Evolutionary conservation across 2,113 vertebrate species (phyloP).

Genomic region (Panurus biarmicus): DNA sequence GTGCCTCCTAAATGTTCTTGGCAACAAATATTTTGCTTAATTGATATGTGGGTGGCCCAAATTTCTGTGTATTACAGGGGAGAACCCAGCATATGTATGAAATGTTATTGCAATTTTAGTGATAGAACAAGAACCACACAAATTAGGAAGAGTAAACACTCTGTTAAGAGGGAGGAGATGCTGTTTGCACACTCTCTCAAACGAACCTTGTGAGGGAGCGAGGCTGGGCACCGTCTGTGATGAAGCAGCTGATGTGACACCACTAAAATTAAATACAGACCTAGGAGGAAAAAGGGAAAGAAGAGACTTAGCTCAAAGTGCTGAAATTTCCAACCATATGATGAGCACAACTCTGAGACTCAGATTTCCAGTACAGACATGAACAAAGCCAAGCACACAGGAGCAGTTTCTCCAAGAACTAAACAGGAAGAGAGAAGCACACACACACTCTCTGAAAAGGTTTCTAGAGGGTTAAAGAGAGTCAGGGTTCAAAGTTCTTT

Average conservation of each 20-base stretch:
- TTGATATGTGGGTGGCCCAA: not conserved
- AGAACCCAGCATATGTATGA: not conserved
- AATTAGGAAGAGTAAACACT: not conserved
- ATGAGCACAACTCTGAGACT: not conserved
- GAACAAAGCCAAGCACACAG: not conserved
- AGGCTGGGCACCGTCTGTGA: not conserved
- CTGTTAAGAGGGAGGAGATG: not conserved
- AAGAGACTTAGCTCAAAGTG: not conserved
- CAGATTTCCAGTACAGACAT: not conserved
- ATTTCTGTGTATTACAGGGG: not conserved
- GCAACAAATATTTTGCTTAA: constrained; percentile 4
- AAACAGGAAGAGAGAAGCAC: not conserved
- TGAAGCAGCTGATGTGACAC: constrained; percentile 25
- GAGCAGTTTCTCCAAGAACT: not conserved
- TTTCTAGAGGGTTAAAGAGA: not conserved
- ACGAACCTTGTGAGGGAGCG: constrained; percentile 53
- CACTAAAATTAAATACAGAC: constrained; percentile 65
- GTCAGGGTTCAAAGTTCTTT: not conserved
- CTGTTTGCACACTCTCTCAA: not conserved
- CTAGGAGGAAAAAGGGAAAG: constrained; percentile 25
- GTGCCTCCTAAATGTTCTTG: not conserved
- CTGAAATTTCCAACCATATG: not conserved
- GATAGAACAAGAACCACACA: not conserved
- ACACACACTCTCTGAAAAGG: not conserved
- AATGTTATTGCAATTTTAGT: not conserved